A percentile compares a stretch with the other conserved stretches of the same genome.
Evolutionary conservation across 2,888 invertebrate genomes (phyloP).

Genomic region (Allophyes oxyacanthae): DNA sequence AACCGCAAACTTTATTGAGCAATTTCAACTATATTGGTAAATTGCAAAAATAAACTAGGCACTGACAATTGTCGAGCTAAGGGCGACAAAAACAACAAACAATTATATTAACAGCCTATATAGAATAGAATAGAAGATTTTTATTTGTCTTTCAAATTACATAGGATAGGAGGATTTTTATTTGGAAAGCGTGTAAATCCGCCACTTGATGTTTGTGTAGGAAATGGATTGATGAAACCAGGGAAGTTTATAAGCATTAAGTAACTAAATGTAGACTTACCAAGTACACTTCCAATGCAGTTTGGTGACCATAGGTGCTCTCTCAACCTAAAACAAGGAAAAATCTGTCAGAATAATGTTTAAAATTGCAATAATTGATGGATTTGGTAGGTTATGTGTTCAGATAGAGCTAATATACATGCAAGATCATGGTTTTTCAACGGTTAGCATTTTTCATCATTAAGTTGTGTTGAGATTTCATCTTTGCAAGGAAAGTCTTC

Average conservation of each 20-base stretch:
- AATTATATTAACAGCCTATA: no score
- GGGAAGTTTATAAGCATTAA: not conserved
- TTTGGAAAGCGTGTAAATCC: no score
- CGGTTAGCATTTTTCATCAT: constrained; percentile 88
- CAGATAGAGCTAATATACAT: constrained; percentile 89
- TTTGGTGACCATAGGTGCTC: no score
- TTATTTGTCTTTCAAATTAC: no score
- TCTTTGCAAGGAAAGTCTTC: no score
- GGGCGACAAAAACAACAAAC: no score
- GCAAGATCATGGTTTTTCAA: constrained; percentile 85
- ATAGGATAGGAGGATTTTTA: no score
- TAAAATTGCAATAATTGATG: not conserved
- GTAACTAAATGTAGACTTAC: constrained; percentile 22
- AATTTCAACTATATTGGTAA: no score
- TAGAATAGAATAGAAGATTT: no score
- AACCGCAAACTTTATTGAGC: no score
- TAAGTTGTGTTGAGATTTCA: not conserved
- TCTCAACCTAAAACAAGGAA: constrained; percentile 30
- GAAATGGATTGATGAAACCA: not conserved
- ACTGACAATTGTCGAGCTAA: no score
- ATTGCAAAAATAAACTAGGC: no score
- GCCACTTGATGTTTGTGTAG: not conserved
- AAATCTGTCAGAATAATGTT: not conserved
- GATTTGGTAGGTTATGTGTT: constrained; percentile 32
- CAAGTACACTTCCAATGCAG: constrained; percentile 14